A percentile compares a stretch with the other conserved stretches of the same genome.
These are phyloP conservation scores for Drosophila macrospina DNA, from an alignment of 2,888 invertebrate genomes.

Conservation along the genomic window DNA sequence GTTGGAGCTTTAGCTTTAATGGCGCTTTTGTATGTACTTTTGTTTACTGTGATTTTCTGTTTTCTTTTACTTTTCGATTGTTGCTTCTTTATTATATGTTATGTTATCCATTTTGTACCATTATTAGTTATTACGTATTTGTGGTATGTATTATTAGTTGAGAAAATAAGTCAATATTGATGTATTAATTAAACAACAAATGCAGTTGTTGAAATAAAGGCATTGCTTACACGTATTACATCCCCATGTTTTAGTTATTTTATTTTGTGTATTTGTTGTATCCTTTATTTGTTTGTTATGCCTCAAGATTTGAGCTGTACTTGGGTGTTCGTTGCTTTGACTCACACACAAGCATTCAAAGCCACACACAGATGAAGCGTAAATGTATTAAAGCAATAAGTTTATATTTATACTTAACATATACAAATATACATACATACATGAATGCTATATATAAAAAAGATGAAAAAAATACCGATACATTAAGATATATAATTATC, in stretches of 20 bases:
- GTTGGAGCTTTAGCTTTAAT: slow-evolving; percentile 60
- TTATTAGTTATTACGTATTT: slow-evolving; percentile 53
- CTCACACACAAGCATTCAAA: slow-evolving; percentile 25
- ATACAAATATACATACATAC: slow-evolving; percentile 69
- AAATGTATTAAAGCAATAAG: slow-evolving; percentile 75
- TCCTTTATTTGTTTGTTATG: slow-evolving; percentile 26
- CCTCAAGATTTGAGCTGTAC: slow-evolving; percentile 42
- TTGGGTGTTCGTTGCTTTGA: slow-evolving; percentile 49
- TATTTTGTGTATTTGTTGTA: slow-evolving; percentile 21
- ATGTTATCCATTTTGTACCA: slow-evolving; percentile 44
- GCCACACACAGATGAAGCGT: slow-evolving; percentile 49
- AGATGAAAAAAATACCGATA: slow-evolving; percentile 33
- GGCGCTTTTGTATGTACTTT: slow-evolving; percentile 43
- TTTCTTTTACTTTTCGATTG: slow-evolving; percentile 18
- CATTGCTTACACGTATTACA: slow-evolving; percentile 39
- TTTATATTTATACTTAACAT: slow-evolving; percentile 67
- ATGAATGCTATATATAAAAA: slow-evolving; percentile 64
- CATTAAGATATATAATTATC: slow-evolving; percentile 54
- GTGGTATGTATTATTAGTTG: slow-evolving; percentile 51
- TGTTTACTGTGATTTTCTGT: slow-evolving; percentile 55
- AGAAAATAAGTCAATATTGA: slow-evolving; percentile 38
- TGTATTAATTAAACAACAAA: slow-evolving; percentile 47
- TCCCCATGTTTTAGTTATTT: background rate
- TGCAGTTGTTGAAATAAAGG: slow-evolving; percentile 54
- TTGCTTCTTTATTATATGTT: slow-evolving; percentile 25